Evolutionary conservation across 2,888 invertebrate species (phyloP).

Genomic region (Scrobipalpa atriplicella): DNA sequence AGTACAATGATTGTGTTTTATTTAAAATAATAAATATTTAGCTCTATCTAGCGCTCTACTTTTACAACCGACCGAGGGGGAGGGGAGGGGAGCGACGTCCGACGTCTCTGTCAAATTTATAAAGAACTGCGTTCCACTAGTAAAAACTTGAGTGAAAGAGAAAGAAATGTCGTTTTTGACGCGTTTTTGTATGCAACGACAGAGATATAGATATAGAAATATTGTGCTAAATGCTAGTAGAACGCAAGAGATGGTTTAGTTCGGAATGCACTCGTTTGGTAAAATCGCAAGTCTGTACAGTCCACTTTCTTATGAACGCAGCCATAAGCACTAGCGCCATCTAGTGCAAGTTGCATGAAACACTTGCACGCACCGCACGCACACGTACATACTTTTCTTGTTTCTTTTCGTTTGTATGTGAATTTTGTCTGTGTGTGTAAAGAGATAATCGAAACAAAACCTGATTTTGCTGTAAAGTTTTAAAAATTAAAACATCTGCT

Average conservation of each 20-base stretch:
- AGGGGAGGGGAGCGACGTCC: background rate
- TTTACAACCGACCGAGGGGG: background rate
- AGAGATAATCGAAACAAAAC: conserved; percentile 58
- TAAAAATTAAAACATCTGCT: conserved; percentile 48
- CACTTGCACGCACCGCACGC: background rate
- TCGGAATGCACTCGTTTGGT: background rate
- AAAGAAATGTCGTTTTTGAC: too few species aligned
- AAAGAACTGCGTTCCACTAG: too few species aligned
- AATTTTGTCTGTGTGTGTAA: conserved; percentile 45
- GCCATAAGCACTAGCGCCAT: background rate
- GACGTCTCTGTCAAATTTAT: background rate
- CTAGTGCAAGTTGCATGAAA: background rate
- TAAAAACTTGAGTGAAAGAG: too few species aligned
- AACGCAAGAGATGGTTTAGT: background rate
- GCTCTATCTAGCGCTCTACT: background rate
- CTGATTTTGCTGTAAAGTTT: conserved; percentile 51
- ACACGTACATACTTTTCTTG: conserved; percentile 59
- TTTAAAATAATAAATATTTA: conserved; percentile 26
- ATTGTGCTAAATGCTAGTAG: background rate
- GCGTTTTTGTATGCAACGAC: too few species aligned
- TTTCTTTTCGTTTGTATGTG: conserved; percentile 41
- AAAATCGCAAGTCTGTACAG: conserved; percentile 7
- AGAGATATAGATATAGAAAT: too few species aligned
- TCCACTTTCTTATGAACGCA: conserved; percentile 6
- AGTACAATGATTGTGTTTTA: background rate